Evolutionary conservation across 2,113 vertebrate species (phyloP).

Genomic region (Macroglossus sobrinus): DNA sequence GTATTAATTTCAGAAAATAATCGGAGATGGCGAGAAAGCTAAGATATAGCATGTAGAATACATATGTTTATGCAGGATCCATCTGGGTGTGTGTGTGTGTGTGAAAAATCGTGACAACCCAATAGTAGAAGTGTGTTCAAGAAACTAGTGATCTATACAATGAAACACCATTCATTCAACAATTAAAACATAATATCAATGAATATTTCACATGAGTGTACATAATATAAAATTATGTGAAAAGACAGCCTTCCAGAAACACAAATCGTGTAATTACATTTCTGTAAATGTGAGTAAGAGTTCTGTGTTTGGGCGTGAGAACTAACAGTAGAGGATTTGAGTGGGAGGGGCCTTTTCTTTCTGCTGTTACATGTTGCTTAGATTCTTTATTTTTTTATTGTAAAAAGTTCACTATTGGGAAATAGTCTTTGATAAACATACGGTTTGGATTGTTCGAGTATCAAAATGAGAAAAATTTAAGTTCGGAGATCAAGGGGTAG

Average conservation of each 20-base stretch:
- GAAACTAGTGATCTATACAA: not conserved
- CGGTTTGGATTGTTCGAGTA: not conserved
- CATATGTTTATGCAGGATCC: accelerated
- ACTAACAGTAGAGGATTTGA: accelerated
- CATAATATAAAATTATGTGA: not conserved
- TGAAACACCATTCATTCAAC: not conserved
- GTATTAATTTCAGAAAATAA: not conserved
- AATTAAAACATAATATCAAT: not conserved
- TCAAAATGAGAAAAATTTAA: not conserved
- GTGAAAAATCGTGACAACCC: not conserved
- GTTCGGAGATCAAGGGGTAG: accelerated
- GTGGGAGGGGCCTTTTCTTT: not conserved
- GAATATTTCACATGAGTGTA: not conserved
- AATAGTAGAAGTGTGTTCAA: not conserved
- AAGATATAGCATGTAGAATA: accelerated
- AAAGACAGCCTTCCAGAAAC: not conserved
- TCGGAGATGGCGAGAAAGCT: no score
- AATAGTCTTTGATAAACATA: not conserved
- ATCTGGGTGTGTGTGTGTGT: not conserved
- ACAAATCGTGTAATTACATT: no score
- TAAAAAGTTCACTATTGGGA: not conserved
- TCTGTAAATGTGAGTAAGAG: not conserved
- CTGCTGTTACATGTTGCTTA: accelerated
- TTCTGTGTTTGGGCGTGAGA: accelerated
- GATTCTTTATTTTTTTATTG: not conserved